These are phyloP conservation scores for Cyrtodaria siliqua DNA, from an alignment of 2,888 invertebrate species.

Conservation along the genomic window DNA sequence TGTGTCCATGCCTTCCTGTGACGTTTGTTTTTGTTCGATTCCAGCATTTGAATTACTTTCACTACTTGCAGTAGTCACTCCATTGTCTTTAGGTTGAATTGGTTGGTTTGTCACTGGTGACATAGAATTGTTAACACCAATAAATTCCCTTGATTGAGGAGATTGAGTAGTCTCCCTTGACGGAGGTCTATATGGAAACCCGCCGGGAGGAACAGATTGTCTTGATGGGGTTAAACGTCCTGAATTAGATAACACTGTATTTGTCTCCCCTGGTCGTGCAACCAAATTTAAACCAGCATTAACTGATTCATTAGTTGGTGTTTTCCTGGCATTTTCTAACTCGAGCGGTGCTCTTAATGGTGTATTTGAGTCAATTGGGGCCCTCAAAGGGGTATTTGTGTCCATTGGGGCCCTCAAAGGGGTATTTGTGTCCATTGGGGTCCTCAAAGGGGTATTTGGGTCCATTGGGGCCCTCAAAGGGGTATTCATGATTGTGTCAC, in stretches of 20 bases:
- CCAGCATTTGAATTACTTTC: neutral
- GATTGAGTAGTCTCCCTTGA: neutral
- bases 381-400: conserved; percentile 31
- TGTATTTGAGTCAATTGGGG: conserved; percentile 7
- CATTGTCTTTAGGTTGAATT: neutral
- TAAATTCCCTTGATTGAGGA: neutral
- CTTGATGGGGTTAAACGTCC: conserved; percentile 3
- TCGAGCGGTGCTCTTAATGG: neutral
- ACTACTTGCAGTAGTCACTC: neutral
- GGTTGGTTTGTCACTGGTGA: neutral
- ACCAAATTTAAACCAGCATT: neutral
- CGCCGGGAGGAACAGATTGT: neutral
- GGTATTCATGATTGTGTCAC: conserved; percentile 30
- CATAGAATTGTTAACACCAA: neutral
- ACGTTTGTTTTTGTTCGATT: neutral
- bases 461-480: conserved; percentile 30
- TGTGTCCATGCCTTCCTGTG: neutral
- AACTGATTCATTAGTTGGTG: neutral
- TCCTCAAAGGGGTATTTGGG: neutral
- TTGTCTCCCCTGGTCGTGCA: neutral
- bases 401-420: too few relatives aligned
- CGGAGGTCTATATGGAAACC: neutral
- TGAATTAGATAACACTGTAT: neutral
- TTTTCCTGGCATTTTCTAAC: too few relatives aligned
- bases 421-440: too few relatives aligned